Conservation (phyloP, 2,888 invertebrate species). For the Mylabris sibirica region DNA sequence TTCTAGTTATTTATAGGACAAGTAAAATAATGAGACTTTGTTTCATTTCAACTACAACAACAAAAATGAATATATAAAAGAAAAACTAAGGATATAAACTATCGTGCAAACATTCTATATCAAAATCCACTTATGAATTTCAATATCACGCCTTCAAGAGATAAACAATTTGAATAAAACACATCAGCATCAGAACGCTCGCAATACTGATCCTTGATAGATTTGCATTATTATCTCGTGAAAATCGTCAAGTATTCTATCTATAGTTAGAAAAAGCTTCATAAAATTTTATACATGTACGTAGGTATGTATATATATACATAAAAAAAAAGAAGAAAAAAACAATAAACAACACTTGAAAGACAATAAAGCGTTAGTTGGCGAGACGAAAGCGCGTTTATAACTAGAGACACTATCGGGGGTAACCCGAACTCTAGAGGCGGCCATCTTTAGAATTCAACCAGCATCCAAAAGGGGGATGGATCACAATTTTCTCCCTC, state of each 20-base stretch:
- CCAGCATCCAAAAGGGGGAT: slow-evolving; percentile 49
- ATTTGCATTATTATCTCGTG: background rate
- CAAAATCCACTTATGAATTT: background rate
- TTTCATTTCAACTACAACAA: background rate
- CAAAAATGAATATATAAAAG: background rate
- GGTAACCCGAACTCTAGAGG: slow-evolving; percentile 42
- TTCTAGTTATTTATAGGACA: background rate
- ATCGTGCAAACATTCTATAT: slow-evolving; percentile 1
- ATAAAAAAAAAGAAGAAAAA: background rate
- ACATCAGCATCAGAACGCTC: background rate
- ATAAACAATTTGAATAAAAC: background rate
- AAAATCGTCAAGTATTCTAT: background rate
- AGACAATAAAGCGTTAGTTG: slow-evolving; percentile 36
- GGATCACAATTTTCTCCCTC: slow-evolving; percentile 1
- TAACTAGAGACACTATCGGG: slow-evolving; percentile 39
- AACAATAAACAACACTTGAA: slow-evolving; percentile 30
- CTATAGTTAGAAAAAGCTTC: background rate
- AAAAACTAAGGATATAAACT: background rate
- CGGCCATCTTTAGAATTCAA: slow-evolving; percentile 52
- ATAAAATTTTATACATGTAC: background rate
- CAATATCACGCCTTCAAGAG: slow-evolving; percentile 4
- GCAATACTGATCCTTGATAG: background rate
- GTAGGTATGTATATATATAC: no score
- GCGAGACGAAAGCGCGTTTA: slow-evolving; percentile 35
- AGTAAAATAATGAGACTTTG: background rate